Conservation (phyloP, 2,113 vertebrate genomes). For the Oenanthe melanoleuca region DNA sequence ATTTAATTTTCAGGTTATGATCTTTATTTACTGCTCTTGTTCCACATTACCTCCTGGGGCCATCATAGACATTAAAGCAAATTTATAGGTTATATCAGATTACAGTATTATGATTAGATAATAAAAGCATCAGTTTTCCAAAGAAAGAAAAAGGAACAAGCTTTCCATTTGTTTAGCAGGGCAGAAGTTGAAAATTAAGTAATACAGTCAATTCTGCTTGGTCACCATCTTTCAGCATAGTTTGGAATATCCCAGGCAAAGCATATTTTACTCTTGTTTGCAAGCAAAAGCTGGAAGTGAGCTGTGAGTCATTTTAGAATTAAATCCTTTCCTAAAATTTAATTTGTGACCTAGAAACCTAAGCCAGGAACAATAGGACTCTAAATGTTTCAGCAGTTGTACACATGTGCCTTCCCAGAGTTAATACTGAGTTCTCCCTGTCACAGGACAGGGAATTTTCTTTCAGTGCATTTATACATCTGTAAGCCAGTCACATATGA, state of each 20-base stretch:
- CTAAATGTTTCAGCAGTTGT: slow-evolving; percentile 23
- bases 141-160: background rate
- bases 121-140: background rate
- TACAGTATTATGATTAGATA: background rate
- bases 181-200: background rate
- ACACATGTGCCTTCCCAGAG: background rate
- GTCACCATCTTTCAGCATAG: background rate
- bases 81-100: background rate
- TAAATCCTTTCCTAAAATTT: slow-evolving; percentile 2
- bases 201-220: background rate
- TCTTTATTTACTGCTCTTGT: slow-evolving; percentile 30
- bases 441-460: background rate
- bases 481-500: slow-evolving; percentile 43
- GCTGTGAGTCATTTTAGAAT: background rate
- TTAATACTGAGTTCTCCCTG: background rate
- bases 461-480: background rate
- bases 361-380: background rate
- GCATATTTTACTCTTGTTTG: background rate
- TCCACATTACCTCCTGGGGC: background rate
- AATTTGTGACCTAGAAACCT: background rate
- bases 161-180: background rate
- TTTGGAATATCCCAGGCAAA: background rate
- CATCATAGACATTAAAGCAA: background rate
- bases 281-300: background rate
- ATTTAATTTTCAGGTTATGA: background rate